Evolutionary conservation across 2,888 invertebrate species (phyloP).

Genomic region (Agriopis aurantiaria): DNA sequence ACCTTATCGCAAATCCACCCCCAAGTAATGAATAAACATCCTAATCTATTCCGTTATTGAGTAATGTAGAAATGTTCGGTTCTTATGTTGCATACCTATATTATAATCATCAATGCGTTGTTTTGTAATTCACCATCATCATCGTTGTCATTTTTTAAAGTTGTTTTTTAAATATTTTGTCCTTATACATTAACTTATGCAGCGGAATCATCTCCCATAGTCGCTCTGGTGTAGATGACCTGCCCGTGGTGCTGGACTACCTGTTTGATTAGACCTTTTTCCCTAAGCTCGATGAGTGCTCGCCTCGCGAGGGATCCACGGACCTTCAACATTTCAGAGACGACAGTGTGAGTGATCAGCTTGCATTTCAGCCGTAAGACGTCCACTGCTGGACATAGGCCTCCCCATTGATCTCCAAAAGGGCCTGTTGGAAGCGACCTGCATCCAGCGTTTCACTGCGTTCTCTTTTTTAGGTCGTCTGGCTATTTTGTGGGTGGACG

Average conservation of each 20-base stretch:
- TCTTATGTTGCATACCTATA: not conserved
- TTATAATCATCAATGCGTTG: not conserved
- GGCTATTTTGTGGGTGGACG: too few relatives aligned
- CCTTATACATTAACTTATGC: slow-evolving; percentile 87
- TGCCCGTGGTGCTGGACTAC: slow-evolving; percentile 98
- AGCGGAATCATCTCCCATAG: slow-evolving; percentile 96
- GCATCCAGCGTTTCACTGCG: too few relatives aligned
- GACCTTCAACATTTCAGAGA: slow-evolving; percentile 99
- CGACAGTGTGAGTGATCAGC: slow-evolving; percentile 99
- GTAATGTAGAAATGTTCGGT: not conserved
- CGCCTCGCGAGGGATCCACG: slow-evolving; percentile 98
- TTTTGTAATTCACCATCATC: too few relatives aligned
- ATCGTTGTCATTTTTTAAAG: too few relatives aligned
- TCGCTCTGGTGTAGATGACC: slow-evolving; percentile 98
- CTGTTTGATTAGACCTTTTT: slow-evolving; percentile 98
- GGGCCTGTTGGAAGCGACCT: too few relatives aligned
- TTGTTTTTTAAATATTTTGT: too few relatives aligned
- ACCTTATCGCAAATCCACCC: slow-evolving; percentile 57
- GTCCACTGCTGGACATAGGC: too few relatives aligned
- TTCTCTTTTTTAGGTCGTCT: too few relatives aligned
- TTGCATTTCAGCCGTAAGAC: slow-evolving; percentile 89
- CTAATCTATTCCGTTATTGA: not conserved
- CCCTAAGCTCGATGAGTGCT: slow-evolving; percentile 96
- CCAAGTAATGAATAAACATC: slow-evolving; percentile 4
- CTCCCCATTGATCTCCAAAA: too few relatives aligned